Evolutionary conservation across 2,113 vertebrate species (phyloP), one percentile per base, ranked within the genome.

Genomic region (Cololabis saira): DNA sequence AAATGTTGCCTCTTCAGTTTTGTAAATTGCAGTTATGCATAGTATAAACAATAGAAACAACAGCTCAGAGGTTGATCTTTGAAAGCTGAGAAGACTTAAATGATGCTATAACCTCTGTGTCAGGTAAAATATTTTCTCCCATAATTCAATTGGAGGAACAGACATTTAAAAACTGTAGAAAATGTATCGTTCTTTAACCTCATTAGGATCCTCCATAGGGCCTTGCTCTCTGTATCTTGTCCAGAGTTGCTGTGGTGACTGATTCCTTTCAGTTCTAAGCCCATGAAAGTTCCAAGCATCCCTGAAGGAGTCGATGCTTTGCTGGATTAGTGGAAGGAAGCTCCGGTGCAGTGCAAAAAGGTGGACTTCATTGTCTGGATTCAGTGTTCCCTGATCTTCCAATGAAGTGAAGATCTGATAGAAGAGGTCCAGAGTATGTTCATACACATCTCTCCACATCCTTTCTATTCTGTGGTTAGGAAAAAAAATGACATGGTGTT

Each of bases 301-400:
- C 16, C 45, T 55, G 57, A 66, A 8, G 37, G 40, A 61, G 58
- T 47, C 9, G 0, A 80, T 63, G n/a, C 51, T 56, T 24, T 17
- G 16, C 62, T 60, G 66, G 1, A 64, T 42, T 27, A 50, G 10
- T 27, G 40, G n/a, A n/a, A n/a, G n/a, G n/a, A n/a, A n/a, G n/a
- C n/a, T n/a, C n/a, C n/a, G n/a, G n/a, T n/a, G n/a, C n/a, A n/a
- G n/a, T n/a, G n/a, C n/a, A n/a, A n/a, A n/a, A n/a, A n/a, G n/a
- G n/a, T n/a, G n/a, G n/a, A 63, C 30, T 42, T 82, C 61, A 64
- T 69, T 76, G 51, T 81, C 74, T 56, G 80, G 71, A 56, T 69
- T 56, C 17, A 71, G 48, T 50, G 24, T 57, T 61, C 53, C 48
- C 30, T 56, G 43, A 47, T 63, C 43, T 72, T 76, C 58, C 58